Evolutionary conservation across 2,888 invertebrate species (phyloP), one percentile per base, ranked within the genome.

Genomic region (Oithona nana): DNA sequence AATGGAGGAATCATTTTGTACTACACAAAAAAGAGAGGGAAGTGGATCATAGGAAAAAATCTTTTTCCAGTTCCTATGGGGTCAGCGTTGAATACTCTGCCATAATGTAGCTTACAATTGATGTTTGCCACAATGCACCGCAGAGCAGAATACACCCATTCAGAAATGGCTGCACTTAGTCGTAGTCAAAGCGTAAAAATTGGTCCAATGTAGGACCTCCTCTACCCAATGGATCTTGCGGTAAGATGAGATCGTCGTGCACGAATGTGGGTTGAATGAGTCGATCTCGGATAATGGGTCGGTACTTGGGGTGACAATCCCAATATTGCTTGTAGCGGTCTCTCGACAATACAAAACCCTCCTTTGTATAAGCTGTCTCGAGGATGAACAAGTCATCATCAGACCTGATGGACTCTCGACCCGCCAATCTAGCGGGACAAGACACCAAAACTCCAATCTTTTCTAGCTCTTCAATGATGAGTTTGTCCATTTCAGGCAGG

Each of bases 361-460:
- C 28, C 28, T 28, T 2, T 57, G 11, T 11, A 11, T n/a, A 13
- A 2, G 57, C 57, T n/a, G n/a, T n/a, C 2, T 57, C 57, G 16
- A 57, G n/a, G 2, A 57, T 57, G 28, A 57, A 28, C 57, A 57
- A 29, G 28, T 57, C 57, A 57, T 57, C 57, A 22, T 57, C 24
- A 16, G 39, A 39, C 16, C 39, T 6, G 39, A 39, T 39, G 8
- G 16, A 39, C 39, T 39, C 39, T 11, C 8, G 16, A 16, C 39
- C 39, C 8, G 39, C 39, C 6, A 39, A 57, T 57, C 28, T 57
- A 28, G 39, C n/a, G n/a, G 57, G 57, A 57, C 24, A 28, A 8
- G 2, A 26, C n/a, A 28, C 16, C 28, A 57, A 29, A 11, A 57
- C 57, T 57, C 28, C 28, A n/a, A 57, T n/a, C 24, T 57, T 13